Conservation (phyloP, 64 coral and sea anemone species). For the Pocillopora damicornis region DNA sequence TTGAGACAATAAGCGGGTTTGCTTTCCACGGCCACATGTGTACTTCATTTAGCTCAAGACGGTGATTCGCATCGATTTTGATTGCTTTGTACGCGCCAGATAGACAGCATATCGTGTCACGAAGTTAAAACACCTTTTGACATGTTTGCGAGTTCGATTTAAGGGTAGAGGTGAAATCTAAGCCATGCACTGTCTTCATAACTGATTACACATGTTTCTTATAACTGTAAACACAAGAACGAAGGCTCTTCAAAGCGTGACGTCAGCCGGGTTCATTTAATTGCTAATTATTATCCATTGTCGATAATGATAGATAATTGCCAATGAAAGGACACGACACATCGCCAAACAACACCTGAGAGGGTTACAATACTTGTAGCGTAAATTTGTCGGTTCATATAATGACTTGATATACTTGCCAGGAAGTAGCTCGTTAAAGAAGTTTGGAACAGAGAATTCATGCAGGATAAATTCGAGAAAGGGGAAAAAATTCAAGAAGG, state of each 20-base stretch:
- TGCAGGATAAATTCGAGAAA: too few relatives aligned
- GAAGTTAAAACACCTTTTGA: constrained; percentile 58
- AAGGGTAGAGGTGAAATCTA: constrained; percentile 58
- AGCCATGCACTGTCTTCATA: constrained; percentile 53
- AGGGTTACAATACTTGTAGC: neutral
- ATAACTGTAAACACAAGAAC: constrained; percentile 63
- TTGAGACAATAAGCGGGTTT: constrained; percentile 32
- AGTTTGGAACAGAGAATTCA: too few relatives aligned
- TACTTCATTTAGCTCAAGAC: constrained; percentile 54
- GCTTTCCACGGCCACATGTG: constrained; percentile 51
- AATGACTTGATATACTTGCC: neutral
- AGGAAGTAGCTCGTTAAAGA: neutral
- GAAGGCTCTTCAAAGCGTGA: constrained; percentile 55
- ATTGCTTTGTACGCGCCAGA: neutral
- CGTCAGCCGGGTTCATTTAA: constrained; percentile 79
- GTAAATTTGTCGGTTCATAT: neutral
- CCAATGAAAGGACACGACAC: constrained; percentile 13
- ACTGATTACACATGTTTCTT: constrained; percentile 76
- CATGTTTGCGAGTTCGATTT: constrained; percentile 40
- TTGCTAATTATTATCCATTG: constrained; percentile 75
- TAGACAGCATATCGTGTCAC: constrained; percentile 1
- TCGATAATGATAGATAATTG: constrained; percentile 37
- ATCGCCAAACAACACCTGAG: constrained; percentile 5
- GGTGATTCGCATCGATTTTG: constrained; percentile 15
- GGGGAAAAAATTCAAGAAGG: too few relatives aligned